phyloP scores from a whole-genome alignment of 2,113 vertebrate genomes.

The Bubo scandiacus region DNA sequence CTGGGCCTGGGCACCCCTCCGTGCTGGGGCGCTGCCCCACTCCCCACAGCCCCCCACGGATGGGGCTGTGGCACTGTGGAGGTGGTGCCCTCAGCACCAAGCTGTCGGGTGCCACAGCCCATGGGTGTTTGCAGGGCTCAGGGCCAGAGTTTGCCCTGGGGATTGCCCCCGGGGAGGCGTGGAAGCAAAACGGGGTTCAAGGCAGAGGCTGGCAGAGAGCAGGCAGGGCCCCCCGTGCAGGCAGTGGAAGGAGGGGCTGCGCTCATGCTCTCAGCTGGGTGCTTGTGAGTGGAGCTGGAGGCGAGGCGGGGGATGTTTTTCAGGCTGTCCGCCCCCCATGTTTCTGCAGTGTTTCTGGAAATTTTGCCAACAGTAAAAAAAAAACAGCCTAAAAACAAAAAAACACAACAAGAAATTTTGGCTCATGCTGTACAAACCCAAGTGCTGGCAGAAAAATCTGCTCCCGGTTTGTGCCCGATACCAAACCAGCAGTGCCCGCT shows the following conservation, averaged over 20 bases:
- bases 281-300: not conserved
- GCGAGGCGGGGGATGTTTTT: not conserved
- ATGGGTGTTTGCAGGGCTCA: not conserved
- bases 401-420: not conserved
- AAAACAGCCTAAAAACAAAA: too few relatives aligned
- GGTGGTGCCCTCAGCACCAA: too few relatives aligned
- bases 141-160: not conserved
- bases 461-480: not conserved
- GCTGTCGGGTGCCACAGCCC: not conserved
- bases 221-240: rapidly evolving
- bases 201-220: not conserved
- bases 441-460: not conserved
- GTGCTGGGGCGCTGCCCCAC: not conserved
- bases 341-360: not conserved
- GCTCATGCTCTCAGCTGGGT: not conserved
- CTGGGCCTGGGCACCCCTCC: not conserved
- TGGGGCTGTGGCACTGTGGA: rapidly evolving
- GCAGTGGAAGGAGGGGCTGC: not conserved
- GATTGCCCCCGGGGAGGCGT: not conserved
- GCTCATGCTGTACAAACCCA: not conserved
- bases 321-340: not conserved
- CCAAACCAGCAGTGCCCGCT: not conserved
- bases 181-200: not conserved
- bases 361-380: not conserved
- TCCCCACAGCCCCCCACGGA: not conserved